These are phyloP conservation scores for Pogonomyrmex californicus DNA, from an alignment of 1,140 invertebrate species.

Conservation along the genomic window DNA sequence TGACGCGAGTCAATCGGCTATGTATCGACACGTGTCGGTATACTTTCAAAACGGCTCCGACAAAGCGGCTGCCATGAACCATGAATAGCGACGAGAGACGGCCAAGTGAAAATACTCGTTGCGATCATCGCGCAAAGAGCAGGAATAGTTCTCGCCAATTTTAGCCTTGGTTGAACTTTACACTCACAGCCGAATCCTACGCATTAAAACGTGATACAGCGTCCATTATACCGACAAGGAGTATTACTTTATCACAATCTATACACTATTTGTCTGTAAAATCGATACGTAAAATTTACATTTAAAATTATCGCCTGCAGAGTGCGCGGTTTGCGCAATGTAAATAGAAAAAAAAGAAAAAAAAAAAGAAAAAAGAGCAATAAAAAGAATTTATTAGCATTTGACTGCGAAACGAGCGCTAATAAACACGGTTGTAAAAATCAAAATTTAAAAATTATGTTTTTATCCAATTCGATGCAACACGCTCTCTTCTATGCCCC, in stretches of 20 bases:
- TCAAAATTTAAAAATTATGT: not conserved
- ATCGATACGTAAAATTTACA: slow-evolving; percentile 29
- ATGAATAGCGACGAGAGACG: slow-evolving; percentile 43
- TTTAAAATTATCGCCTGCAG: slow-evolving; percentile 16
- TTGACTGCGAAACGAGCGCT: slow-evolving; percentile 18
- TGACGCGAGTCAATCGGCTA: slow-evolving; percentile 52
- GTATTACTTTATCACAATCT: slow-evolving; percentile 21
- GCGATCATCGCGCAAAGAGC: slow-evolving; percentile 40
- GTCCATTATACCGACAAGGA: slow-evolving; percentile 1
- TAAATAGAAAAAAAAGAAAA: slow-evolving; percentile 14
- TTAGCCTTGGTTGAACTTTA: slow-evolving; percentile 23
- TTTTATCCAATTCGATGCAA: not conserved
- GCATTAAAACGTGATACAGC: not conserved
- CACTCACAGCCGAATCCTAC: not conserved
- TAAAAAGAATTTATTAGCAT: slow-evolving; percentile 19
- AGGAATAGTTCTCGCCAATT: slow-evolving; percentile 30
- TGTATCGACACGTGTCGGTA: slow-evolving; percentile 51
- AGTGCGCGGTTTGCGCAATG: not conserved
- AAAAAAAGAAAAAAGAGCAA: not conserved
- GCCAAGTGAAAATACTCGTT: slow-evolving; percentile 43
- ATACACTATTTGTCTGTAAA: slow-evolving; percentile 17
- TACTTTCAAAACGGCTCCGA: slow-evolving; percentile 51
- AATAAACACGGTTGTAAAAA: not conserved
- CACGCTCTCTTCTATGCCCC: not conserved
- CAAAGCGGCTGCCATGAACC: slow-evolving; percentile 44